phyloP scores from a whole-genome alignment of 2,888 invertebrate genomes.

The Stictocephala bisonia region DNA sequence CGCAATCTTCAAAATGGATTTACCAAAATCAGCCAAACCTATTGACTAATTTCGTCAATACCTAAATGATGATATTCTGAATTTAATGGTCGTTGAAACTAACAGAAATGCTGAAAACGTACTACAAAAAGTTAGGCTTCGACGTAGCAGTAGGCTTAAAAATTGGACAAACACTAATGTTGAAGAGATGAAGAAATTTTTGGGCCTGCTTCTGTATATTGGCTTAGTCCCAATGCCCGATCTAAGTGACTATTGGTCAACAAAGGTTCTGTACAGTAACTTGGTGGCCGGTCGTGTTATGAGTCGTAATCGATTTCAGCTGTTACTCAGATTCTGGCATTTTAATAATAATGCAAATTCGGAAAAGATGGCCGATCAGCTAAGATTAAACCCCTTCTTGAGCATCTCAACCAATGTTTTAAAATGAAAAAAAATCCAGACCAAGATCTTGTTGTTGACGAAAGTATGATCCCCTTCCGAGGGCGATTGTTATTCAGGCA shows the following conservation, averaged over 20 bases:
- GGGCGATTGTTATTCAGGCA: constrained; percentile 58
- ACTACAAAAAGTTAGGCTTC: too few species aligned
- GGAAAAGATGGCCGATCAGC: constrained; percentile 8
- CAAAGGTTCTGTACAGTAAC: constrained; percentile 45
- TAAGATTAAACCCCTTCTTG: too few species aligned
- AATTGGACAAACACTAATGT: constrained; percentile 56
- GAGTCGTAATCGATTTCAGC: constrained; percentile 26
- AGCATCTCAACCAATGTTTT: background rate
- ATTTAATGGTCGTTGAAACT: too few species aligned
- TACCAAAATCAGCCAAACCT: too few species aligned
- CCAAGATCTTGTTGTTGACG: too few species aligned
- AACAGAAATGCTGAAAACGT: constrained; percentile 16
- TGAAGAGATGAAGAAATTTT: too few species aligned
- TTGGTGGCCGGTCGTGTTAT: too few species aligned
- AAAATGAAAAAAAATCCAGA: too few species aligned
- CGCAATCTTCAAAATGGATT: too few species aligned
- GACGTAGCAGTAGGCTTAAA: background rate
- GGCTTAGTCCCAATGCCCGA: constrained; percentile 59
- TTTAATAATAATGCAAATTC: background rate
- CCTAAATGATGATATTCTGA: too few species aligned
- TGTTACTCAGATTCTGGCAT: constrained; percentile 24
- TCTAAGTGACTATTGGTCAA: constrained; percentile 60
- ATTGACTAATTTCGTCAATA: too few species aligned
- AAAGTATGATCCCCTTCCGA: constrained; percentile 60
- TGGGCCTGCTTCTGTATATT: constrained; percentile 60